Base-by-base conservation (phyloP, 2,113 vertebrate genomes). In the Sylvicapra grimmia region DNA sequence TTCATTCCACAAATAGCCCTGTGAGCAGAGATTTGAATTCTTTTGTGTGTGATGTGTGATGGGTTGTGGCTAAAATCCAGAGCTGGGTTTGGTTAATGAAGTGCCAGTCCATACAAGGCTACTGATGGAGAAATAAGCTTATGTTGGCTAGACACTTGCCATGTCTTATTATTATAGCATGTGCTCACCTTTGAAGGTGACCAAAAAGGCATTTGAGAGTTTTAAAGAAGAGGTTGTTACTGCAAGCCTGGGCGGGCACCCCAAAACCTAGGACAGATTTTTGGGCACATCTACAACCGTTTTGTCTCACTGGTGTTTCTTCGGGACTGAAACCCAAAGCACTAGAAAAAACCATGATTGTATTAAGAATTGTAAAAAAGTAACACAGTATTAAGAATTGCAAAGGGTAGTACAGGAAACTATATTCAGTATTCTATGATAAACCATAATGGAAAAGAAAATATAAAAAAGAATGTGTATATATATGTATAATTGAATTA, bases 1-100 rank as follows among this genome's bases (percentile, higher is more conserved):
- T 99, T 99, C 99, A 99, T 99, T 99, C 99, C 98, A 98, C 98
- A 99, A 98, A 99, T 98, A 99, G 99, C 98, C 91, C 93, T 31
- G 59, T 99, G 99, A 99, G 99, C 99, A 97, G 72, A 36, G 97
- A 98, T 98, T 98, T 96, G 97, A 92, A 96, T 98, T 98, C 97
- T 96, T 98, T 98, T 97, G 80, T 93, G 53, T 98, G 95, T 89
- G 96, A 98, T 96, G 29, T 87, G 98, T 97, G 98, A 97, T 90
- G 95, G 89, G 80, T 87, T 85, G 93, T 88, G 87, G 86, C 86
- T 89, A 97, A 97, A 95, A 96, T 86, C 79, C 83, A 94, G 96
- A 96, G 86, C 68, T 75, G 77, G 82, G 23, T 82, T 98, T 84
- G 96, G 97, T 93, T 94, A 93, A 56, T 53, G 2, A 88, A 95